Evolutionary conservation across 2,888 invertebrate genomes (phyloP), one percentile per base, ranked within the genome.

Genomic region (Artemia sinica): DNA sequence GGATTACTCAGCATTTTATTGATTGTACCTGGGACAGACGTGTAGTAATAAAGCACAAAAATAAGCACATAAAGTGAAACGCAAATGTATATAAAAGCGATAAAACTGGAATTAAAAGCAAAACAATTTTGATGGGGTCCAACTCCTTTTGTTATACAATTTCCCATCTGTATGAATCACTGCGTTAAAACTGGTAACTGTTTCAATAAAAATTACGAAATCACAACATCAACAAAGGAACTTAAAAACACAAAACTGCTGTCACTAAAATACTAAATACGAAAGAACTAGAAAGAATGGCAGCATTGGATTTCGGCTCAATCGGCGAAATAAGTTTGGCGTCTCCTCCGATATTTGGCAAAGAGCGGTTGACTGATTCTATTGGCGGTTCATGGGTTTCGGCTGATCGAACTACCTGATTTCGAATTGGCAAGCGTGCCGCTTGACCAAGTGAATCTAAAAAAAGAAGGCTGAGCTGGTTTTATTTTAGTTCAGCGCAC

Each of bases 381-480:
- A 58, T 58, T 18, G 58, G 58, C 4, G 28, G 2, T 58, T 58
- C 14, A 14, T 14, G n/a, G 8, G 18, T n/a, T 18, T 58, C 58
- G n/a, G 58, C 58, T 9, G 58, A 58, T n/a, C 58, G 58, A 58
- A 18, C 58, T 14, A 58, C 58, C 18, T 58, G 58, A 18, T 58
- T 58, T 58, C 58, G 58, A 58, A 58, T 58, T n/a, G 58, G 58
- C 8, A 58, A 18, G 14, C 18, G n/a, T n/a, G 58, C 58, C 14
- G 10, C 58, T 9, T 58, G 58, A 18, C 58, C 58, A 8, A 14
- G n/a, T 58, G 58, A 58, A 58, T 58, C 58, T 58, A 18, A 10
- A 58, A 58, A 8, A 8, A 10, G 4, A 28, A 28, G 28, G 28
- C 28, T 28, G 1, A 2, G 4, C 28, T 28, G 28, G 28, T 28